phyloP scores from a whole-genome alignment of 2,113 vertebrate species.

The Dascyllus trimaculatus region DNA sequence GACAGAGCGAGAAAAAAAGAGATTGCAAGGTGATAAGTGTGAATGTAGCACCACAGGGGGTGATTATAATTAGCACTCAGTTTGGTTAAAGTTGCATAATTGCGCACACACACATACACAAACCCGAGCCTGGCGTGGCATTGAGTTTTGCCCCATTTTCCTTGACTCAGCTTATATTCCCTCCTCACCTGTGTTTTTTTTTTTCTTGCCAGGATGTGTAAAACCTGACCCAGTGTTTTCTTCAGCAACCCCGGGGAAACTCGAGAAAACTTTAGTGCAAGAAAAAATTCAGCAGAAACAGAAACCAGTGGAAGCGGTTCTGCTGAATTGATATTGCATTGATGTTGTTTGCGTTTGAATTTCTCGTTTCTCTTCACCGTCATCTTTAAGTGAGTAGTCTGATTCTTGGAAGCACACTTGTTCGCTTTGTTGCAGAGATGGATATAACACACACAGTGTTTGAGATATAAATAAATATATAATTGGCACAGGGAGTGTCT shows the following conservation, averaged over 20 bases:
- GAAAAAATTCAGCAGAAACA: conserved; percentile 14
- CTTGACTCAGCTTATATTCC: conserved; percentile 39
- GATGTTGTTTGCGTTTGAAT: background rate
- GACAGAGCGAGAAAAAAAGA: background rate
- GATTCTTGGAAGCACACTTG: too few relatives aligned
- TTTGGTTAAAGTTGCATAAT: conserved; percentile 28
- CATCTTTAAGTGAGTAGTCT: too few relatives aligned
- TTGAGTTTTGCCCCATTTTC: conserved; percentile 20
- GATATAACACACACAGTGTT: too few relatives aligned
- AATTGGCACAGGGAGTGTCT: too few relatives aligned
- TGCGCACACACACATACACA: conserved; percentile 7
- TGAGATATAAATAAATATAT: too few relatives aligned
- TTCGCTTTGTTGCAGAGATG: too few relatives aligned
- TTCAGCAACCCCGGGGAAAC: conserved; percentile 5
- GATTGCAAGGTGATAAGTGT: conserved; percentile 56
- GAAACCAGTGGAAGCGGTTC: fast-evolving
- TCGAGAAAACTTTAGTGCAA: conserved; percentile 5
- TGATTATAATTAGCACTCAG: conserved; percentile 56
- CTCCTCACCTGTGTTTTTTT: conserved; percentile 6
- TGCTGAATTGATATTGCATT: background rate
- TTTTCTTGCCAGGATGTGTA: conserved; percentile 20
- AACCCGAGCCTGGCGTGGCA: background rate
- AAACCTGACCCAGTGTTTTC: conserved; percentile 44
- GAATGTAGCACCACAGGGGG: conserved; percentile 56
- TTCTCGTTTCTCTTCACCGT: background rate